Conservation (phyloP, 2,797 vertebrate species). For the Poeciliopsis infans region DNA sequence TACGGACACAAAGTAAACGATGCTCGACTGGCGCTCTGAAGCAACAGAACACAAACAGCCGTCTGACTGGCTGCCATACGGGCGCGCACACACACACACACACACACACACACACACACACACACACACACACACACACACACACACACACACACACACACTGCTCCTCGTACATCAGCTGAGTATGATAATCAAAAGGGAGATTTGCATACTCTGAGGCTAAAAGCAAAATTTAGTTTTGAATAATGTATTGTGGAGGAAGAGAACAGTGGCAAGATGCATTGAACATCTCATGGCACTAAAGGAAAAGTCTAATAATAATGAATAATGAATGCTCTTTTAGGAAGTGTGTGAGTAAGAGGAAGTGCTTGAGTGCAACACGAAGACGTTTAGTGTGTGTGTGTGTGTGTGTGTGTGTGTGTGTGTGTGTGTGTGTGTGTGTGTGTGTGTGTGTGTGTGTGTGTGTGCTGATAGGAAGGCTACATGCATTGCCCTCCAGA, state of each 20-base stretch:
- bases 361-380: slow-evolving; percentile 35
- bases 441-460: not conserved
- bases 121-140: slow-evolving; percentile 12
- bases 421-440: slow-evolving; percentile 15
- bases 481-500: slow-evolving; percentile 55
- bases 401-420: slow-evolving; percentile 21
- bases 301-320: slow-evolving; percentile 76
- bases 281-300: slow-evolving; percentile 68
- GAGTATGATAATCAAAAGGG: slow-evolving; percentile 78
- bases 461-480: slow-evolving; percentile 29
- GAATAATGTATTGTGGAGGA: slow-evolving; percentile 78
- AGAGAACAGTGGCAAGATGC: slow-evolving; percentile 64
- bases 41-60: slow-evolving; percentile 68
- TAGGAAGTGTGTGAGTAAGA: slow-evolving; percentile 50
- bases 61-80: slow-evolving; percentile 27
- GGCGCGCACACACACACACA: slow-evolving; percentile 7
- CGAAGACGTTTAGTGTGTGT: slow-evolving; percentile 20
- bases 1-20: slow-evolving; percentile 63
- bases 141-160: not conserved
- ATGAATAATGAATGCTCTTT: slow-evolving; percentile 77
- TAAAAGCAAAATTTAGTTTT: slow-evolving; percentile 76
- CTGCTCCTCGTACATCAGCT: slow-evolving; percentile 65
- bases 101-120: not conserved
- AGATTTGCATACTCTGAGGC: slow-evolving; percentile 79
- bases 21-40: slow-evolving; percentile 50